These are phyloP conservation scores for Andrena bucephala DNA, from an alignment of 2,888 invertebrate species.

Conservation along the genomic window DNA sequence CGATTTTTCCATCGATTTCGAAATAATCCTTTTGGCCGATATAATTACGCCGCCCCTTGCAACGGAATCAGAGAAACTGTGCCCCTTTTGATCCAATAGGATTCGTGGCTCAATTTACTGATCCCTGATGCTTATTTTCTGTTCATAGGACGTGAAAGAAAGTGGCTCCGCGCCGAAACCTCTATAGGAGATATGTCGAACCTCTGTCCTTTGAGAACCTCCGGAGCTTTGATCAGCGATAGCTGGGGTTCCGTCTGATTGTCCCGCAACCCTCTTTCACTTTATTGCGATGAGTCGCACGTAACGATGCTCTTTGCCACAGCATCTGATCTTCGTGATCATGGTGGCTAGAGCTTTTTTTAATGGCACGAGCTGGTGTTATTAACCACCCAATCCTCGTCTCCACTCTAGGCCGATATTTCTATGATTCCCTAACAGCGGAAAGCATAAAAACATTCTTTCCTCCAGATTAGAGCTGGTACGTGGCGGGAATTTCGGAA, in stretches of 20 bases:
- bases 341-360: conserved; percentile 6
- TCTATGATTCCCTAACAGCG: not conserved
- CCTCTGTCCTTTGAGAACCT: conserved; percentile 50
- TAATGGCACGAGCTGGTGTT: not conserved
- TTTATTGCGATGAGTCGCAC: conserved; percentile 33
- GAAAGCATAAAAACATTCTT: not conserved
- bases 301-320: conserved; percentile 26
- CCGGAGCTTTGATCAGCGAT: conserved; percentile 55
- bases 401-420: not conserved
- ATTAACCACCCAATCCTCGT: not conserved
- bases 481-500: conserved; percentile 27
- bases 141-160: conserved; percentile 24
- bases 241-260: conserved; percentile 24
- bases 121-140: conserved; percentile 51
- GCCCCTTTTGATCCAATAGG: conserved; percentile 43
- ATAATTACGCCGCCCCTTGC: conserved; percentile 47
- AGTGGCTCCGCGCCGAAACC: conserved; percentile 9
- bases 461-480: not conserved
- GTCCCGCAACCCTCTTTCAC: conserved; percentile 30
- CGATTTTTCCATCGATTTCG: conserved; percentile 28
- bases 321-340: conserved; percentile 21
- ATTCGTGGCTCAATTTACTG: conserved; percentile 29
- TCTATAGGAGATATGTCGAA: not conserved
- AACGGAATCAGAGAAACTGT: conserved; percentile 37
- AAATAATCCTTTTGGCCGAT: conserved; percentile 38